Evolutionary conservation across 2,113 vertebrate genomes (phyloP).

Genomic region (Ciconia stormi): DNA sequence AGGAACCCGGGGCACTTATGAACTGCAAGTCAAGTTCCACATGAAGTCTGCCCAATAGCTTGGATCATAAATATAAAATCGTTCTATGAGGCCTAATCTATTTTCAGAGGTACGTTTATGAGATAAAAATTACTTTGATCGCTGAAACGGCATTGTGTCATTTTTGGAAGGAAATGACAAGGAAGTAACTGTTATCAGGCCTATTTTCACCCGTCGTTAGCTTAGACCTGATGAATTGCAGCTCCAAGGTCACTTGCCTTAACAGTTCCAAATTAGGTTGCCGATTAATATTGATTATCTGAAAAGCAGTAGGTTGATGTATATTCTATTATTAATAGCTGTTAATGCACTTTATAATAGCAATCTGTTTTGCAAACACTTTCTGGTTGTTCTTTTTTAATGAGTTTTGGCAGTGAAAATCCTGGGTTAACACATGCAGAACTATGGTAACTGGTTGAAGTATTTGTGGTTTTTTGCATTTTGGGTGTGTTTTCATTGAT

Average conservation of each 20-base stretch:
- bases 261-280: background rate
- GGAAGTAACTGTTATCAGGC: conserved; percentile 17
- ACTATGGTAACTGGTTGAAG: background rate
- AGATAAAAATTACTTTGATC: conserved; percentile 27
- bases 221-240: background rate
- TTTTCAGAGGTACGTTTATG: background rate
- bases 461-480: background rate
- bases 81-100: background rate
- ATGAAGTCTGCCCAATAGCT: background rate
- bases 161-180: conserved; percentile 45
- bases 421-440: background rate
- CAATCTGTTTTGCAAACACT: conserved; percentile 25
- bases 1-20: background rate
- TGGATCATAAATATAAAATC: background rate
- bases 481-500: background rate
- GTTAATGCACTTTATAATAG: conserved; percentile 1
- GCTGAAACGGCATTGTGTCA: background rate
- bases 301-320: conserved; percentile 12
- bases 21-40: background rate
- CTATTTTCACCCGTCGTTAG: background rate
- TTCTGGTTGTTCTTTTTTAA: conserved; percentile 33
- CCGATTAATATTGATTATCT: conserved; percentile 26
- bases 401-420: conserved; percentile 23
- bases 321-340: conserved; percentile 29
- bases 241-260: background rate